Conservation (phyloP, 1,140 invertebrate species). For the Drosophila jambulina region DNA sequence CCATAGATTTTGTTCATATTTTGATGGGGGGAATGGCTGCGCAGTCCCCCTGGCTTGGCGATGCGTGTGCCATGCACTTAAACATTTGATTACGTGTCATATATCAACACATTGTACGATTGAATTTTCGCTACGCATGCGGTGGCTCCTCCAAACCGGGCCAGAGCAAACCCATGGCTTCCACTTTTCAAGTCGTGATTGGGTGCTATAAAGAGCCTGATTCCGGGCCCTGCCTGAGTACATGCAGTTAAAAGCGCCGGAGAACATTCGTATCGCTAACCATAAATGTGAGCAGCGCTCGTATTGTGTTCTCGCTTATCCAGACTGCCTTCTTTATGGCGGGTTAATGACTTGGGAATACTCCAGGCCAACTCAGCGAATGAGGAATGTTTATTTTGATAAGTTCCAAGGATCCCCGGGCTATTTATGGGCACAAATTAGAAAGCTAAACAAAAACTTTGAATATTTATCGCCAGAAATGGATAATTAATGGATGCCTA, state of each 20-base stretch:
- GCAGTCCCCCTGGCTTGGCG: conserved; percentile 17
- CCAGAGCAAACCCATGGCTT: neutral
- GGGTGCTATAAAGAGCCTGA: conserved; percentile 49
- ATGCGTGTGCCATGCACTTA: conserved; percentile 77
- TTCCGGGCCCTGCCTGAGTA: conserved; percentile 32
- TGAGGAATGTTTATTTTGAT: conserved; percentile 25
- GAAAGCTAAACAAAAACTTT: neutral
- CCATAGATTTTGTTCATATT: conserved; percentile 39
- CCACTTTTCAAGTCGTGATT: conserved; percentile 49
- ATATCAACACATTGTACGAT: conserved; percentile 80
- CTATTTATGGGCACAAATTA: conserved; percentile 1
- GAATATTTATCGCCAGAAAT: neutral
- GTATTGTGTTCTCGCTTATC: conserved; percentile 44
- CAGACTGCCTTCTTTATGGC: conserved; percentile 34
- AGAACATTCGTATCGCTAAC: conserved; percentile 37
- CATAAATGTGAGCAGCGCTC: conserved; percentile 53
- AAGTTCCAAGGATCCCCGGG: conserved; percentile 16
- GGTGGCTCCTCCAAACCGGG: neutral
- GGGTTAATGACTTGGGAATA: conserved; percentile 40
- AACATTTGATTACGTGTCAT: conserved; percentile 82
- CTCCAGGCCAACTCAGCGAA: conserved; percentile 4
- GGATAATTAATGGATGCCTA: neutral
- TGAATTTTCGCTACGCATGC: conserved; percentile 64
- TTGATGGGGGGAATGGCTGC: neutral
- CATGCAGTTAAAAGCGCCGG: conserved; percentile 30